phyloP scores from a whole-genome alignment of 1,140 invertebrate genomes.

The Sycobia sp. region DNA sequence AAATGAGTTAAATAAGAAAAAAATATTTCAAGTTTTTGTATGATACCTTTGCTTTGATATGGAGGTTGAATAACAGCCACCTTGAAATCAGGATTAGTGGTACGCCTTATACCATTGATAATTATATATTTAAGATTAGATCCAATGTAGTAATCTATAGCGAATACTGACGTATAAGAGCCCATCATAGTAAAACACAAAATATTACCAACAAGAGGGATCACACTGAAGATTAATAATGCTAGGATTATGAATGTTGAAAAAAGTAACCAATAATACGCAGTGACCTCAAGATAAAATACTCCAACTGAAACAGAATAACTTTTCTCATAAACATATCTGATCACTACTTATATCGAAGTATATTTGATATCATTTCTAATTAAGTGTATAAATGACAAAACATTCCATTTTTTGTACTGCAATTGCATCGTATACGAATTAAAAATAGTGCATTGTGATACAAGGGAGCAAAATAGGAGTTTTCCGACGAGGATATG shows the following conservation, averaged over 20 bases:
- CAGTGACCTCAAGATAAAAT: constrained; percentile 60
- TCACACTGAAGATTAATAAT: constrained; percentile 60
- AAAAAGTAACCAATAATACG: constrained; percentile 71
- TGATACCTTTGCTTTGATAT: constrained; percentile 66
- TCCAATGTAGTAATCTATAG: constrained; percentile 70
- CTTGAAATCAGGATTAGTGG: constrained; percentile 65
- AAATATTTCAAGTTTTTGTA: too few species aligned
- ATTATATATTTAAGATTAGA: constrained; percentile 74
- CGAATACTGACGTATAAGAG: constrained; percentile 66
- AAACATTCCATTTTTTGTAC: too few species aligned
- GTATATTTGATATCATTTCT: too few species aligned
- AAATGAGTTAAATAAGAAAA: too few species aligned
- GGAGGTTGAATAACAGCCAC: constrained; percentile 68
- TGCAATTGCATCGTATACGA: too few species aligned
- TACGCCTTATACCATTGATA: constrained; percentile 69
- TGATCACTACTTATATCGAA: too few species aligned
- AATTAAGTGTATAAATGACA: too few species aligned
- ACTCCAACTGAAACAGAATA: constrained; percentile 64
- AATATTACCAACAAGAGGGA: constrained; percentile 66
- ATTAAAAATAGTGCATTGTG: too few species aligned
- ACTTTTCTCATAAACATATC: constrained; percentile 13
- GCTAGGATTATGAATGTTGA: constrained; percentile 65
- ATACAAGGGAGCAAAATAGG: too few species aligned
- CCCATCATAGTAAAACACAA: constrained; percentile 69
- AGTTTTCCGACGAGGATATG: too few species aligned